Evolutionary conservation across 2,113 vertebrate species (phyloP), one percentile per base, ranked within the genome.

Genomic region (Nipponia nippon): DNA sequence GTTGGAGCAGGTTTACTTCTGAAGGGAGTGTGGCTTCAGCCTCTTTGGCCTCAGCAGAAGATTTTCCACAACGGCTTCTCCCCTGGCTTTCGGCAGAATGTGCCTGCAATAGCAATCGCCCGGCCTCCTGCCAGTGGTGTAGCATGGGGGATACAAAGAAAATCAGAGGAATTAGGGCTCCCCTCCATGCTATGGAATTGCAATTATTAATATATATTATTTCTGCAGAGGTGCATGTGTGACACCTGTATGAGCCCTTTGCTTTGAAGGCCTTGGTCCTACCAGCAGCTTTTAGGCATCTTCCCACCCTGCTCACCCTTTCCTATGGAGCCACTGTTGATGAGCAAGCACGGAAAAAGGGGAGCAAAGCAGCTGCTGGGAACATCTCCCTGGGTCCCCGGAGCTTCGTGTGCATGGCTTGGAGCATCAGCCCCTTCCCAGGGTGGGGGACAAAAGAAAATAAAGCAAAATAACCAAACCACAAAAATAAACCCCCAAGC

Each of bases 231-330:
- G 4, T 18, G 53, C 23, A 7, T 0, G 7, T 4, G 34, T 34
- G 69, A 34, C 52, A 6, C 66, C 42, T 0, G 0, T n/a, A 29
- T 0, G 0, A 69, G 30, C 69, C 56, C 27, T 27, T 38, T 25
- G 19, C 49, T 78, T 53, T 29, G 32, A 52, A 20, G 42, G 2
- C 23, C 13, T 49, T 5, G 0, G 25, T 40, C 26, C 19, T 69
- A 19, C 40, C 5, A 1, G 14, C 1, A 12, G 50, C 44, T 65
- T 65, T 32, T 25, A 23, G 52, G 50, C 25, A 27, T n/a, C 14
- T 2, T 50, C 49, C 55, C 83, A 71, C 22, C 61, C 71, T 1
- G 1, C 50, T 84, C 34, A 0, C 8, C 53, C 59, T 30, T 66
- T 12, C 44, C 88, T n/a, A 4, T 0, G 38, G 32, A 15, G 20